These are phyloP conservation scores for Lasioglossum malachurum DNA, from an alignment of 2,888 invertebrate species.

Conservation along the genomic window DNA sequence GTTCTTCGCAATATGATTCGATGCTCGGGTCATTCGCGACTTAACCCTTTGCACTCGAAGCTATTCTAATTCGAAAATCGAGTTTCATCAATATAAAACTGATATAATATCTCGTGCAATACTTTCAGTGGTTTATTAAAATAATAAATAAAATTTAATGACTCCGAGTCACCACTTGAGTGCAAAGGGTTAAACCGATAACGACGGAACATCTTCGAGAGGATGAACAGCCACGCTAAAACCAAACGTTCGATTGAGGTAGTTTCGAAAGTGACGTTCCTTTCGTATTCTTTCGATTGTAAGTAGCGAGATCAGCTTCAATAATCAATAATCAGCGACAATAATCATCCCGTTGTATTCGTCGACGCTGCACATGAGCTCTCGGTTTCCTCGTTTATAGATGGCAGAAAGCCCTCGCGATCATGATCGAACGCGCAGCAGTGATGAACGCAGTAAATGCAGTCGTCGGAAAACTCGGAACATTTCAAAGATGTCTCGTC, in stretches of 20 bases:
- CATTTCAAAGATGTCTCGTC: background rate
- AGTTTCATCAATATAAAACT: too few species aligned
- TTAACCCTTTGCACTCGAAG: too few species aligned
- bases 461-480: background rate
- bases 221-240: background rate
- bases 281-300: background rate
- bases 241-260: background rate
- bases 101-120: too few species aligned
- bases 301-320: background rate
- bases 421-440: background rate
- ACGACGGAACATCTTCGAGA: background rate
- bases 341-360: background rate
- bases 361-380: background rate
- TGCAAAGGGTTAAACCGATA: background rate
- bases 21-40: background rate
- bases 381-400: conserved; percentile 36
- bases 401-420: background rate
- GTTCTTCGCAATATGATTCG: background rate
- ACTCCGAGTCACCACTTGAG: too few species aligned
- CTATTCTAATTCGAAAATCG: too few species aligned
- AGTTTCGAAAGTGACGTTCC: background rate
- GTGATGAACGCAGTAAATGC: background rate
- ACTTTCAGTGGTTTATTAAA: too few species aligned
- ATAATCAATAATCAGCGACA: too few species aligned
- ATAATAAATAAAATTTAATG: too few species aligned